Evolutionary conservation across 2,113 vertebrate species (phyloP), one percentile per base, ranked within the genome.

Genomic region (Thunnus thynnus): DNA sequence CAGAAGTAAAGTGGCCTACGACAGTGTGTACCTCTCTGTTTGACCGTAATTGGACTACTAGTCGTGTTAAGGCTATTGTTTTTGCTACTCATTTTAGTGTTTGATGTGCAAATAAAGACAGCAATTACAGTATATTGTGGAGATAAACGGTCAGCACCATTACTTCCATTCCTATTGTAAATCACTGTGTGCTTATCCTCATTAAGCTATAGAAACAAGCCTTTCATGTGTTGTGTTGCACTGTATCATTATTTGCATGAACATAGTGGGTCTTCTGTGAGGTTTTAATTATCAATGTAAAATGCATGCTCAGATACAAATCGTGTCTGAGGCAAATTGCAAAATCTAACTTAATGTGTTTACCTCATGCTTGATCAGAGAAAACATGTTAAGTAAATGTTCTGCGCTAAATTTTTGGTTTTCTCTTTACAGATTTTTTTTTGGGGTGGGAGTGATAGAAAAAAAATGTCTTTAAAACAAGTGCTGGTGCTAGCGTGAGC

Each of bases 41-140:
- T 68, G 25, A 46, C 27, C 48, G 66, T 88, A 85, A 81, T 87
- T 86, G 69, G 32, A 62, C 52, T 32, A 57, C 63, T 46, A 50
- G 44, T 44, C 1, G 30, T 71, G 74, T 72, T 73, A 54, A 69
- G 57, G 36, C 9, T 44, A 7, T 80, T 82, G 58, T 64, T 85
- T 64, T 71, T 74, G 18, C 80, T 70, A 73, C 25, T 61, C 72
- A 55, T 83, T 81, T 73, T 50, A 75, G 30, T 82, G 27, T 89
- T 86, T 88, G 85, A 90, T 91, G 74, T 85, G 82, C 73, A 81
- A 88, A 87, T 80, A 85, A 84, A 79, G 32, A 57, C 58, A 10
- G 57, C 88, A 88, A 86, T 94, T 91, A 87, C 17, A 70, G 50
- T 64, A 69, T 71, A 77, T 83, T 87, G 81, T 86, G 17, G 44